phyloP scores from a whole-genome alignment of 2,113 vertebrate genomes.

The Climacteris rufus region DNA sequence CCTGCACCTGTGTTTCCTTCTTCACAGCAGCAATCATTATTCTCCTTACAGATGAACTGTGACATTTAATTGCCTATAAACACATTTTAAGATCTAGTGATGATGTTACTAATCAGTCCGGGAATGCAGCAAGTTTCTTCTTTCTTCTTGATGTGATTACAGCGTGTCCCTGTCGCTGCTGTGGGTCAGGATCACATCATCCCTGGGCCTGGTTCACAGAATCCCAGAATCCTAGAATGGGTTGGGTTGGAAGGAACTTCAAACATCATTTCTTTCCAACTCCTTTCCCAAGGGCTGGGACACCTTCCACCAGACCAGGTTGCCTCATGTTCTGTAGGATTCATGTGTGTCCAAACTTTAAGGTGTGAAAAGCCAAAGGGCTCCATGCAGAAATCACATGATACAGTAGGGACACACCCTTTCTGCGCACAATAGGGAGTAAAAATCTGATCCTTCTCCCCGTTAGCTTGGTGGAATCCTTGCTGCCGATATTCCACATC shows the following conservation, averaged over 20 bases:
- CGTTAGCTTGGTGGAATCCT: neutral
- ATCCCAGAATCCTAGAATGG: neutral
- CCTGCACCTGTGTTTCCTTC: neutral
- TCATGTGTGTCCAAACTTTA: fast-evolving
- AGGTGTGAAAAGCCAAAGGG: neutral
- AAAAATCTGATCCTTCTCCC: neutral
- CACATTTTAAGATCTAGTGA: neutral
- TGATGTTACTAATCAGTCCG: neutral
- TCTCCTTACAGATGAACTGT: neutral
- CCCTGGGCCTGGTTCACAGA: neutral
- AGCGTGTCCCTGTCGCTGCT: fast-evolving
- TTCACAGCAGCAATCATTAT: neutral
- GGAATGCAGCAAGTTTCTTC: neutral
- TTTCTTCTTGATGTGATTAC: neutral
- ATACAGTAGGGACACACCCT: neutral
- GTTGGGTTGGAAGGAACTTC: neutral
- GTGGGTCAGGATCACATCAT: fast-evolving
- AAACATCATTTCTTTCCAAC: neutral
- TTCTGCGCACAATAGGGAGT: neutral
- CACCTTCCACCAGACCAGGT: neutral
- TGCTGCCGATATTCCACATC: neutral
- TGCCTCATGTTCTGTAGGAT: neutral
- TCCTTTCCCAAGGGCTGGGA: neutral
- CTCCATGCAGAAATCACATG: neutral
- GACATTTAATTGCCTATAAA: slow-evolving; percentile 39